phyloP scores from a whole-genome alignment of 2,113 vertebrate genomes.

The Cephalopholis sonnerati region DNA sequence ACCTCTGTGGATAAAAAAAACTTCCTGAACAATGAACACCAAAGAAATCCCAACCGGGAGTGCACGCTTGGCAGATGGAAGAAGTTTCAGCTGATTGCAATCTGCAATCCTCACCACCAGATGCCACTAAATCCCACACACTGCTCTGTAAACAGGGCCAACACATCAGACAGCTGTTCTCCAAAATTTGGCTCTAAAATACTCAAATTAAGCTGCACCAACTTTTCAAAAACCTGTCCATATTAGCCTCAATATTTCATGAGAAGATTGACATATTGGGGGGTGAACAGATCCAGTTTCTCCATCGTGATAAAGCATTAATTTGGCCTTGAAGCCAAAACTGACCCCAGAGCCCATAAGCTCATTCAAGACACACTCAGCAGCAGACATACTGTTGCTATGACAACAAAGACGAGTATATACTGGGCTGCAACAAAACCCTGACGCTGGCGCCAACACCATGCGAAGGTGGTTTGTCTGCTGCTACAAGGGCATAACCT shows the following conservation, averaged over 20 bases:
- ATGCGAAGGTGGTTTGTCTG: slow-evolving; percentile 4
- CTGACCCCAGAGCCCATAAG: not conserved
- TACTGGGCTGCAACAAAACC: not conserved
- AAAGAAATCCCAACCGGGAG: no score
- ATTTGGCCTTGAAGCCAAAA: slow-evolving; percentile 1
- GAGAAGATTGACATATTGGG: no score
- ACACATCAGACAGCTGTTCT: not conserved
- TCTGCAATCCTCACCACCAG: no score
- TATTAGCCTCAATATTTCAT: not conserved
- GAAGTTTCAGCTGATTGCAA: no score
- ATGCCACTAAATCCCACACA: no score
- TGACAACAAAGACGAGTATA: slow-evolving; percentile 31
- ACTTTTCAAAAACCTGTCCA: no score
- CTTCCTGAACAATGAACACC: no score
- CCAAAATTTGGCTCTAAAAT: not conserved
- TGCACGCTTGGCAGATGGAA: no score
- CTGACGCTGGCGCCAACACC: not conserved
- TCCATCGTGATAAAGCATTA: not conserved
- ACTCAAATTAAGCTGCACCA: not conserved
- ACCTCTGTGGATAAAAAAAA: no score
- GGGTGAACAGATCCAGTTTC: not conserved
- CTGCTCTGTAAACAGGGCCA: no score
- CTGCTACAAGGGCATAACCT: slow-evolving; percentile 39
- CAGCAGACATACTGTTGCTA: slow-evolving; percentile 51
- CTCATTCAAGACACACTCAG: not conserved